Conservation (phyloP, 2,113 vertebrate species). For the Sinosuthora webbiana region DNA sequence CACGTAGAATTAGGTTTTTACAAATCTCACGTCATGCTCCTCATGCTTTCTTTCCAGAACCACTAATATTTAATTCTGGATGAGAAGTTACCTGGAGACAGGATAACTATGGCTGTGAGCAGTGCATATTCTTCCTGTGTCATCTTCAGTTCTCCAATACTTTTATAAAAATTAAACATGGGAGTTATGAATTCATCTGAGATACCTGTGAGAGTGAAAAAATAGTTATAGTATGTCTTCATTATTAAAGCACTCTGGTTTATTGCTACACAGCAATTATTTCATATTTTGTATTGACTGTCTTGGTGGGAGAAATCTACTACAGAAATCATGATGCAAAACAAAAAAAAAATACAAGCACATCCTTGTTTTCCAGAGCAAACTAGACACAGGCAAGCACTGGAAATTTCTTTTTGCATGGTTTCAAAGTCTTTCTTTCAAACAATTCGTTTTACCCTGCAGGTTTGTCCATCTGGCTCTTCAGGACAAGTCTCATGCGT, state of each 20-base stretch:
- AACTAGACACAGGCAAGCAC: not conserved
- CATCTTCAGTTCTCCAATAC: slow-evolving; percentile 91
- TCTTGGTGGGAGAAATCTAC: not conserved
- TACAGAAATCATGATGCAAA: not conserved
- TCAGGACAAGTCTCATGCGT: not conserved
- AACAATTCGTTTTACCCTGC: not conserved
- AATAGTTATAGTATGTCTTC: not conserved
- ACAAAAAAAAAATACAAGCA: not conserved
- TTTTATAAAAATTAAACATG: slow-evolving; percentile 98
- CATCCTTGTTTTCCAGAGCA: not conserved
- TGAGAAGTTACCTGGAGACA: slow-evolving; percentile 88
- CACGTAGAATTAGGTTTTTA: not conserved
- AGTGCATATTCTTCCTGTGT: slow-evolving; percentile 91
- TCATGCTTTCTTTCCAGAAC: not conserved
- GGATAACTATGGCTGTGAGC: slow-evolving; percentile 91
- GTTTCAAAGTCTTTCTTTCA: not conserved
- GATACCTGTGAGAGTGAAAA: slow-evolving; percentile 80
- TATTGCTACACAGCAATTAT: not conserved
- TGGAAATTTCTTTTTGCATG: not conserved
- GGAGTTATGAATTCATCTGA: slow-evolving; percentile 93
- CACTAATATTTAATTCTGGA: not conserved
- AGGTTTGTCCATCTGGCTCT: not conserved
- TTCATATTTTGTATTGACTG: not conserved
- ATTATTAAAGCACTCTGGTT: not conserved
- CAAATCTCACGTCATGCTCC: not conserved